phyloP scores from a whole-genome alignment of 1,140 invertebrate species.

The Spodoptera frugiperda region DNA sequence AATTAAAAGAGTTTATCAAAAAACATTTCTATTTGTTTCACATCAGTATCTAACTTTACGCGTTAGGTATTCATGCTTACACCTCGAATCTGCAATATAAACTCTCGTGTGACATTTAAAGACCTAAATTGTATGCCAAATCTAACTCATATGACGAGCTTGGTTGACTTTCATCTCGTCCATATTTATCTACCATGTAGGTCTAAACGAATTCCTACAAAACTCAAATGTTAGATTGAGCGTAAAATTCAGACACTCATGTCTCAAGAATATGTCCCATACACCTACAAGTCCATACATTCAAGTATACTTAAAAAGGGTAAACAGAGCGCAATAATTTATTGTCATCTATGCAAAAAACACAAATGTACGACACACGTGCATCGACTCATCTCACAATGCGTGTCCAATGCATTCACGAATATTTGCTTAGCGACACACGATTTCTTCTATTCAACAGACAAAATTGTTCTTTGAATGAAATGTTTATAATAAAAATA shows the following conservation, averaged over 20 bases:
- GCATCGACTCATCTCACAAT: conserved; percentile 63
- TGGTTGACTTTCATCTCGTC: not conserved
- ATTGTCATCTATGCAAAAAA: conserved; percentile 58
- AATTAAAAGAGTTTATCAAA: not conserved
- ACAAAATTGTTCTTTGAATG: conserved; percentile 4
- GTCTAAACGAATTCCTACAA: not conserved
- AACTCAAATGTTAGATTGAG: conserved; percentile 7
- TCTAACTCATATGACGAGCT: not conserved
- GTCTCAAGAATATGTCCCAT: conserved; percentile 7
- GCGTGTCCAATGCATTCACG: conserved; percentile 69
- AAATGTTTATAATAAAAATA: conserved; percentile 26
- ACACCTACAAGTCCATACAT: conserved; percentile 31
- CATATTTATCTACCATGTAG: not conserved
- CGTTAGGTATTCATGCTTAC: too few relatives aligned
- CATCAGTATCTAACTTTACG: too few relatives aligned
- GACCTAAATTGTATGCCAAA: not conserved
- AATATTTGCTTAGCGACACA: conserved; percentile 69
- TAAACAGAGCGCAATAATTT: conserved; percentile 68
- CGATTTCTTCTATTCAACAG: conserved; percentile 33
- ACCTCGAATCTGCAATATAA: too few relatives aligned
- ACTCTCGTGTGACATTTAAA: too few relatives aligned
- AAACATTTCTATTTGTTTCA: too few relatives aligned
- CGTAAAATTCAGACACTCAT: conserved; percentile 30
- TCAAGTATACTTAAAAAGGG: conserved; percentile 50
- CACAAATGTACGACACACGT: conserved; percentile 63